phyloP scores from a whole-genome alignment of 2,888 invertebrate genomes.

The Protophormia terraenovae region DNA sequence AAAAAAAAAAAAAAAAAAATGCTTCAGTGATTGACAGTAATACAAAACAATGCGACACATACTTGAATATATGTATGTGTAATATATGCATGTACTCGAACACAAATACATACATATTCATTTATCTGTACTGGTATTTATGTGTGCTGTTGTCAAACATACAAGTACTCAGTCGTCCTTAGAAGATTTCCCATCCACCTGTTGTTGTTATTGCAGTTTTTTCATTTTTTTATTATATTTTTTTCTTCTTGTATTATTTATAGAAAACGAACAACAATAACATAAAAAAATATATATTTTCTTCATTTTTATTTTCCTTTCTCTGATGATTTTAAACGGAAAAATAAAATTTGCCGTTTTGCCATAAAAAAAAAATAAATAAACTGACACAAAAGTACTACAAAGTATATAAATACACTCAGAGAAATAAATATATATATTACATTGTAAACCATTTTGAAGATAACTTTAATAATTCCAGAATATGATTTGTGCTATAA shows the following conservation, averaged over 20 bases:
- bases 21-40: slow-evolving; percentile 45
- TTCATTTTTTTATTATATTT: neutral
- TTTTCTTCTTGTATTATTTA: no score
- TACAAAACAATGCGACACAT: slow-evolving; percentile 53
- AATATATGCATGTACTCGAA: neutral
- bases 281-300: neutral
- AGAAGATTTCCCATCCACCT: slow-evolving; percentile 47
- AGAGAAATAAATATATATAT: neutral
- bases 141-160: neutral
- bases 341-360: slow-evolving; percentile 41
- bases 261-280: slow-evolving; percentile 10
- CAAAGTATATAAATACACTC: neutral
- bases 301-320: slow-evolving; percentile 6
- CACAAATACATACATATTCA: neutral
- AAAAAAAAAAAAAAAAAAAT: neutral
- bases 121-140: neutral
- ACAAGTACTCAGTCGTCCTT: slow-evolving; percentile 22
- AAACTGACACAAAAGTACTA: neutral
- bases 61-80: slow-evolving; percentile 14
- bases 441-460: no score
- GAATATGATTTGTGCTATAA: no score
- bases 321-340: slow-evolving; percentile 27
- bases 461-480: no score
- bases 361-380: slow-evolving; percentile 7
- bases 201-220: slow-evolving; percentile 55